Percentiles rank a stretch among this genome's conserved stretches.
phyloP scores from a whole-genome alignment of 2,797 vertebrate species.

The Adrianichthys oophorus region DNA sequence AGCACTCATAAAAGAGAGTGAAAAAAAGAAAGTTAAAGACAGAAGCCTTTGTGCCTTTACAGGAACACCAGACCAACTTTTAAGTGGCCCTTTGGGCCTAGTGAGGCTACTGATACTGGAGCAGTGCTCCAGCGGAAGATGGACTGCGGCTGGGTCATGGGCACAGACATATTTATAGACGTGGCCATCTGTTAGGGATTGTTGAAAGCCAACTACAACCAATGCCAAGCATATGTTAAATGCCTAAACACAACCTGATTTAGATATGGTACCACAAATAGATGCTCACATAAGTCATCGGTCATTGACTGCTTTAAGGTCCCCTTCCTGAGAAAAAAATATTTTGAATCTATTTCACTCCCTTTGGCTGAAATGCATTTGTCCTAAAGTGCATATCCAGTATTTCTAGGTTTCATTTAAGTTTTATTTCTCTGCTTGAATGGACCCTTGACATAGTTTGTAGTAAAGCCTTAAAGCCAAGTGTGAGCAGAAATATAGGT shows the following conservation, averaged over 20 bases:
- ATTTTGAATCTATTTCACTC: not conserved
- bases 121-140: constrained; percentile 1
- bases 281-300: not conserved
- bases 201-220: constrained; percentile 7
- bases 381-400: not conserved
- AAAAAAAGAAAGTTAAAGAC: too few species aligned
- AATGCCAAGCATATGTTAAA: constrained; percentile 11
- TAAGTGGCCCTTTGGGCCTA: not conserved
- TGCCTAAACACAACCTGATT: constrained; percentile 15
- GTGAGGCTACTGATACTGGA: not conserved
- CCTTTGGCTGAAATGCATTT: not conserved
- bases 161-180: constrained; percentile 42
- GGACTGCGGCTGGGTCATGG: constrained; percentile 11
- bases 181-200: constrained; percentile 45
- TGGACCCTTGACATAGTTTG: constrained; percentile 1
- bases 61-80: not conserved
- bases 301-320: too few species aligned
- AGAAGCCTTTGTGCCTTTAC: too few species aligned
- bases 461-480: constrained; percentile 6
- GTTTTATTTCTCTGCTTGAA: not conserved
- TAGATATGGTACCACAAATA: constrained; percentile 32
- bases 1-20: too few species aligned
- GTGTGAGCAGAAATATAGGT: not conserved
- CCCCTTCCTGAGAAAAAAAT: too few species aligned
- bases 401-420: not conserved